Base-by-base conservation (phyloP, 2,797 vertebrate species). In the Sciaenops ocellatus region DNA sequence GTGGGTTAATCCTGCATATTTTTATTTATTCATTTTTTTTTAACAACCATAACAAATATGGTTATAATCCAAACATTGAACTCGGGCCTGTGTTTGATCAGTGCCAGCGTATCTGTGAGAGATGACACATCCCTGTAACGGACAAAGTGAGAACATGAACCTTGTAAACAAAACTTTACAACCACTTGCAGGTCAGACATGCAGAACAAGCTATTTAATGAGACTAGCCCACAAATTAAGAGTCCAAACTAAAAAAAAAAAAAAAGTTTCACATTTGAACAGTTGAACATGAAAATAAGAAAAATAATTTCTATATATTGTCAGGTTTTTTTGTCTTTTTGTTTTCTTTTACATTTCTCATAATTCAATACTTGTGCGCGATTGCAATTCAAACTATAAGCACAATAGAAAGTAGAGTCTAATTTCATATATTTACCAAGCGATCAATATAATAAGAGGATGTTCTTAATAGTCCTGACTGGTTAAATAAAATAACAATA, bases 121-220 rank as follows among this genome's bases (percentile, higher is more conserved):
- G 84, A 85, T 73, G 80, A 69, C 77, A 86, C 82, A 68, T 84
- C 85, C 72, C 81, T 60, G 72, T 62, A 76, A 83, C 69, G 83
- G 74, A 90, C 80, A 68, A 64, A 87, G 76, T 78, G 76, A 84
- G 90, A 89, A 75, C 76, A 76, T 76, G 83, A 85, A 85, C 66
- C 81, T 77, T 78, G 81, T 83, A 91, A 95, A 93, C 87, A 86
- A 85, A 93, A 89, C 66, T 81, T 80, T 90, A 91, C 92, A 92
- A 93, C 95, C 95, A 94, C 93, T 93, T 92, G 93, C 94, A 94
- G 96, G 94, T 95, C 94, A 93, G 93, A 96, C 96, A 96, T 96
- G 96, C 95, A 95, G 80, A 93, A 92, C 94, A 87, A 90, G 90
- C 94, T 94, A 94, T 83, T 86, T 79, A 90, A 94, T 95, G 90